These are phyloP conservation scores for Drosophila serrata DNA, from an alignment of 1,140 invertebrate species.

Conservation along the genomic window DNA sequence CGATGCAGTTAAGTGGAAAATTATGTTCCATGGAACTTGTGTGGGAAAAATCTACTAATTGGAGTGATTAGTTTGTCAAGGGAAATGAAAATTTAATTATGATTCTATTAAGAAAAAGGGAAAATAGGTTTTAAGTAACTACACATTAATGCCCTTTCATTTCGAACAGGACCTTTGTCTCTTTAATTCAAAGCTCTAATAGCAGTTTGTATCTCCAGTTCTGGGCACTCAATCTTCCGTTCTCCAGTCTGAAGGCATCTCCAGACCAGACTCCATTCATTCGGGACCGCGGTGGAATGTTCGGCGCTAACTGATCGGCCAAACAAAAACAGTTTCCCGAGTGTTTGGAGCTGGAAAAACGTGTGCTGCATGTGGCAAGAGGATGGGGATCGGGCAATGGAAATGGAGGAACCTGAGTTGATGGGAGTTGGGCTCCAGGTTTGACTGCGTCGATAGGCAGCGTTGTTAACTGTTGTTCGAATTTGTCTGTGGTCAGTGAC, in stretches of 20 bases:
- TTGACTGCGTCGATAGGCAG: constrained; percentile 32
- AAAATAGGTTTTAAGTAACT: no score
- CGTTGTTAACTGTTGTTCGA: constrained; percentile 65
- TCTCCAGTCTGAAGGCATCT: background rate
- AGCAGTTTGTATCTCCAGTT: background rate
- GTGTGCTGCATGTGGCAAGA: constrained; percentile 35
- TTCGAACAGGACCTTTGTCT: no score
- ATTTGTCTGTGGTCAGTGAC: constrained; percentile 82
- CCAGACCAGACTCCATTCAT: constrained; percentile 28
- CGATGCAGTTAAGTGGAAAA: constrained; percentile 14
- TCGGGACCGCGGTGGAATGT: constrained; percentile 31
- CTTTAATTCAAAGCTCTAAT: background rate
- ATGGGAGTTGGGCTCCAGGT: constrained; percentile 34
- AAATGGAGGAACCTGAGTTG: constrained; percentile 3
- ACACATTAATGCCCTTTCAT: background rate
- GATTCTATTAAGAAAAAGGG: background rate
- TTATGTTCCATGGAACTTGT: constrained; percentile 4
- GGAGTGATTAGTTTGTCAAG: background rate
- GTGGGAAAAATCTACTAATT: constrained; percentile 5
- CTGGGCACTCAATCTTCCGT: background rate
- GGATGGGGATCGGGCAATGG: constrained; percentile 1
- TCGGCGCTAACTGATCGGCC: constrained; percentile 49
- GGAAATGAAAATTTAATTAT: background rate
- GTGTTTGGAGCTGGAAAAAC: constrained; percentile 53
- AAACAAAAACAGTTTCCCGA: constrained; percentile 36